Conservation (phyloP, 2,888 invertebrate genomes). For the Cybosia mesomella region DNA sequence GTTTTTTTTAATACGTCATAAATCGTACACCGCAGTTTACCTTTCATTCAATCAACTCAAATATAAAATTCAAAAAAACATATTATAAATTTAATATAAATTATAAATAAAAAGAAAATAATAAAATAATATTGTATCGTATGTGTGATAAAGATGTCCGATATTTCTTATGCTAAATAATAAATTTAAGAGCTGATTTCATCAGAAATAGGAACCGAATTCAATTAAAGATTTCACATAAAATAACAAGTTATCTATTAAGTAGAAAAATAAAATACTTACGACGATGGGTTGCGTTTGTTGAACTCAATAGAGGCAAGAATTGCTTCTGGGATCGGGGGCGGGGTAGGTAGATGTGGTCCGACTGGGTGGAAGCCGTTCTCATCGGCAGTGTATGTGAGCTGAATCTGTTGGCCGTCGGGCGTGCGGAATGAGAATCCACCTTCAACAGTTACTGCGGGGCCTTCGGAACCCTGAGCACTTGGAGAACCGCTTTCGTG, state of each 20-base stretch:
- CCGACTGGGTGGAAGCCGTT: constrained; percentile 90
- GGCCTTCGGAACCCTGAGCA: constrained; percentile 85
- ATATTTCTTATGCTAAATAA: neutral
- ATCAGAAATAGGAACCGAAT: too few species aligned
- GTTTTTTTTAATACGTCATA: too few species aligned
- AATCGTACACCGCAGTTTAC: too few species aligned
- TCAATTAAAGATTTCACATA: too few species aligned
- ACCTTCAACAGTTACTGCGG: constrained; percentile 88
- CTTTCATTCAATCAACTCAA: too few species aligned
- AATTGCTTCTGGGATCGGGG: constrained; percentile 84
- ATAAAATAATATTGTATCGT: too few species aligned
- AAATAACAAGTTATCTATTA: neutral
- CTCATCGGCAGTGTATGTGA: constrained; percentile 91
- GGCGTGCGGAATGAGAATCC: constrained; percentile 90
- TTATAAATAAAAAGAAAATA: too few species aligned
- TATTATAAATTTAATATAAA: too few species aligned
- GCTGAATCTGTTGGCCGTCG: constrained; percentile 88
- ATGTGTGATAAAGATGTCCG: neutral
- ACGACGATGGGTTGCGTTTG: constrained; percentile 79
- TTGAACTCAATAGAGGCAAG: constrained; percentile 84
- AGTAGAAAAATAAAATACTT: constrained; percentile 51
- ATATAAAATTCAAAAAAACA: too few species aligned
- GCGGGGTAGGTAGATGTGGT: constrained; percentile 88
- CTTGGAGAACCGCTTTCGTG: constrained; percentile 87
- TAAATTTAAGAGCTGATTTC: neutral